A percentile compares a stretch with the other conserved stretches of the same genome.
Conservation (phyloP, 1,140 invertebrate species). For the Idris sp. region DNA sequence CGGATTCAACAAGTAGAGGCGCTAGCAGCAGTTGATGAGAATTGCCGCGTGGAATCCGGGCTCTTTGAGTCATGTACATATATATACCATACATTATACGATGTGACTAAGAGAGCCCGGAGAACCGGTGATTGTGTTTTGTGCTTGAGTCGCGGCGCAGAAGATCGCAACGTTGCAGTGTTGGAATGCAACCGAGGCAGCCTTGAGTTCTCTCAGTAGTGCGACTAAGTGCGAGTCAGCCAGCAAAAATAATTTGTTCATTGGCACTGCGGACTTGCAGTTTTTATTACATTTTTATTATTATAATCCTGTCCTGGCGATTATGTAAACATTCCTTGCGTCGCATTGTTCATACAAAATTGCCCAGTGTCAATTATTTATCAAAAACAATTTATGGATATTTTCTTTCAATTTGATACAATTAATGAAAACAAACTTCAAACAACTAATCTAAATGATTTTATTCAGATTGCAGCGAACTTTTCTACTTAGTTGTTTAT, state of each 20-base stretch:
- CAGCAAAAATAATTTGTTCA: constrained; percentile 53
- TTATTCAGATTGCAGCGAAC: no score
- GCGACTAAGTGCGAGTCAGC: constrained; percentile 60
- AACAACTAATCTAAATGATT: no score
- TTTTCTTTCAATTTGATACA: no score
- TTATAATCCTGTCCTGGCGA: constrained; percentile 4
- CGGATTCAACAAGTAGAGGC: constrained; percentile 57
- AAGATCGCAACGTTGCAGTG: constrained; percentile 48
- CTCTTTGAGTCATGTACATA: constrained; percentile 54
- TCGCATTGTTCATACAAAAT: no score
- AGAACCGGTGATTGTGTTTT: constrained; percentile 57
- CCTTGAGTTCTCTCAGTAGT: constrained; percentile 59
- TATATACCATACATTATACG: constrained; percentile 55
- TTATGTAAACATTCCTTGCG: constrained; percentile 13
- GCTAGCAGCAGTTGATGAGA: constrained; percentile 56
- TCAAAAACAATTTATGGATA: no score
- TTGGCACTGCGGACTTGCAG: constrained; percentile 1
- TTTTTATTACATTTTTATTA: constrained; percentile 7
- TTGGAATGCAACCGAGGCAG: constrained; percentile 59
- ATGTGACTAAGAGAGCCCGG: constrained; percentile 48
- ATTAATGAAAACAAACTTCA: no score
- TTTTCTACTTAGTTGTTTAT: no score
- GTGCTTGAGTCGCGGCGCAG: constrained; percentile 30
- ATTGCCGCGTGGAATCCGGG: constrained; percentile 56
- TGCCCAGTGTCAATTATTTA: no score